phyloP scores from a whole-genome alignment of 92 coral and sea anemone species.

The Porites cylindrica region DNA sequence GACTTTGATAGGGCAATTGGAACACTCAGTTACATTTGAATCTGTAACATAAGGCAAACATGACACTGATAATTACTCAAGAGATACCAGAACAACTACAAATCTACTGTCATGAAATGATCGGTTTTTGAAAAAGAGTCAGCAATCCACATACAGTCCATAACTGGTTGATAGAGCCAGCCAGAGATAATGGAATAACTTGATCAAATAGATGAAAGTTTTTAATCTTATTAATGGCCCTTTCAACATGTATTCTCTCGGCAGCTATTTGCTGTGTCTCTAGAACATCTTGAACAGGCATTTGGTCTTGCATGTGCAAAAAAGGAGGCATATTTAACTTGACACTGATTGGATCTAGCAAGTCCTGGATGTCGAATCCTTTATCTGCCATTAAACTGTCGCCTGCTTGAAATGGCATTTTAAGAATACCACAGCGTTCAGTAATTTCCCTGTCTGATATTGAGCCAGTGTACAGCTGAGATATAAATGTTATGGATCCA shows the following conservation, averaged over 20 bases:
- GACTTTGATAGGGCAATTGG: too few species aligned
- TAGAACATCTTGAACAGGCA: constrained; percentile 50
- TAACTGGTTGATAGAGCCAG: constrained; percentile 67
- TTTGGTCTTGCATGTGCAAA: constrained; percentile 57
- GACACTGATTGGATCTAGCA: constrained; percentile 65
- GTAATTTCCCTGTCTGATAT: constrained; percentile 67
- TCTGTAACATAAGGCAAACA: too few species aligned
- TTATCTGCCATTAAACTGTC: constrained; percentile 70
- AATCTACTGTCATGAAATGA: constrained; percentile 34
- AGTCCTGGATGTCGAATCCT: constrained; percentile 64
- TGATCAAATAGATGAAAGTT: constrained; percentile 66
- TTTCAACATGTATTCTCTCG: too few species aligned
- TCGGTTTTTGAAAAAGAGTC: constrained; percentile 69
- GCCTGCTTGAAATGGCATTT: constrained; percentile 53
- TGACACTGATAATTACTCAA: too few species aligned
- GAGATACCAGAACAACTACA: too few species aligned
- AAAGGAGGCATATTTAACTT: constrained; percentile 61
- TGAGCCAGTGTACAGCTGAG: constrained; percentile 73
- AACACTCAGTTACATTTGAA: too few species aligned
- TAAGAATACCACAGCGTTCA: constrained; percentile 58
- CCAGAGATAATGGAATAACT: constrained; percentile 60
- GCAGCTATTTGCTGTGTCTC: constrained; percentile 65
- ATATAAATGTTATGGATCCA: constrained; percentile 49
- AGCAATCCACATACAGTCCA: constrained; percentile 71
- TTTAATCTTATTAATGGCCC: constrained; percentile 59